Conservation (phyloP, 2,888 invertebrate genomes). For the Diarsia rubi region DNA sequence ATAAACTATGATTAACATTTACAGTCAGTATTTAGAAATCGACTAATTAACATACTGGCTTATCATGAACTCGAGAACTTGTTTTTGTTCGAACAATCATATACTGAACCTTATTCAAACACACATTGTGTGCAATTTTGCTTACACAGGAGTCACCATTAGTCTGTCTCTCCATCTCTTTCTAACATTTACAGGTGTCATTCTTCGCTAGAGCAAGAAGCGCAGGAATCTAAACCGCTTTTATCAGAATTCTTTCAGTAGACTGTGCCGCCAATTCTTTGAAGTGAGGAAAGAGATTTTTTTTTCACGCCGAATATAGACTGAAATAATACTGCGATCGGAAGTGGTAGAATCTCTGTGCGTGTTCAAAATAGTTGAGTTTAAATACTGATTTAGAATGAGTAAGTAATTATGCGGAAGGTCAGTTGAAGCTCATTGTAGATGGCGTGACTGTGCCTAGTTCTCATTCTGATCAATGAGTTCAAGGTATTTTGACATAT, state of each 20-base stretch:
- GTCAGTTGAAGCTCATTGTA: not conserved
- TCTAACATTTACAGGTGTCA: not conserved
- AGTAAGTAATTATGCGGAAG: too few relatives aligned
- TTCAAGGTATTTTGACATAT: not conserved
- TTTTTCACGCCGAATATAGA: not conserved
- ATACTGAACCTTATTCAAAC: not conserved
- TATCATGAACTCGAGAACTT: constrained; percentile 20
- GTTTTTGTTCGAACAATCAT: not conserved
- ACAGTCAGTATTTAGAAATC: constrained; percentile 13
- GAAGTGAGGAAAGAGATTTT: not conserved
- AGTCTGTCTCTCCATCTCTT: not conserved
- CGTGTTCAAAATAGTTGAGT: not conserved
- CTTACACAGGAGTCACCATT: not conserved
- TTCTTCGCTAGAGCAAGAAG: not conserved
- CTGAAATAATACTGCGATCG: not conserved
- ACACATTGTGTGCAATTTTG: not conserved
- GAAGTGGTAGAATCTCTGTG: not conserved
- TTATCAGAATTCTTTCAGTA: not conserved
- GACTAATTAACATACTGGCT: constrained; percentile 10
- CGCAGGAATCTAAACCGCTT: not conserved
- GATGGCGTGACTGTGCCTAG: not conserved
- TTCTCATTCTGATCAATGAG: not conserved
- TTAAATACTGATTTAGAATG: not conserved
- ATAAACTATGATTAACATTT: constrained; percentile 15
- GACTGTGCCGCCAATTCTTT: not conserved